Evolutionary conservation across 2,797 vertebrate species (phyloP).

Genomic region (Galaxias olidus): DNA sequence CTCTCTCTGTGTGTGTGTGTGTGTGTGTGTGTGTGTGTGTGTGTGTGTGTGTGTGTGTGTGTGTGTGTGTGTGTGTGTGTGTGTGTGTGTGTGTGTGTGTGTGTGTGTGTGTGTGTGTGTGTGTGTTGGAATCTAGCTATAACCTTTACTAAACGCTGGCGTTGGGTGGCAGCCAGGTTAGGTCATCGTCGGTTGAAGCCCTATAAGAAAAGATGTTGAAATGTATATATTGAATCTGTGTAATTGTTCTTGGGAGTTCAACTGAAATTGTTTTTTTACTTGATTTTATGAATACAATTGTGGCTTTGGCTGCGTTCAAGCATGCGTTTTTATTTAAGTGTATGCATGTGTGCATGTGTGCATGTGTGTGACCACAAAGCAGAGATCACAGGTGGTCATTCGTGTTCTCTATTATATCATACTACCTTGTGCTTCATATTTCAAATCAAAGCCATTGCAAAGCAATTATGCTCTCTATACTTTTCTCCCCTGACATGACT

Average conservation of each 20-base stretch:
- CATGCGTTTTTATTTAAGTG: slow-evolving; percentile 11
- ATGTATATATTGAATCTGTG: slow-evolving; percentile 41
- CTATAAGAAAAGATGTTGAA: slow-evolving; percentile 22
- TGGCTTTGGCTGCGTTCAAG: slow-evolving; percentile 21
- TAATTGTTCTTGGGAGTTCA: slow-evolving; percentile 59
- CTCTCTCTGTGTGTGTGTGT: slow-evolving; percentile 13
- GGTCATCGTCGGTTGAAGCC: slow-evolving; percentile 53
- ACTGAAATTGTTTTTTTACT: slow-evolving; percentile 41
- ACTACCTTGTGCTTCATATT: slow-evolving; percentile 56
- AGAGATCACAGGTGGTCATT: slow-evolving; percentile 52
- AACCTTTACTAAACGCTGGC: slow-evolving; percentile 50
- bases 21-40: slow-evolving; percentile 13
- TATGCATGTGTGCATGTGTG: slow-evolving; percentile 32
- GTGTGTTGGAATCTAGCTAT: slow-evolving; percentile 43
- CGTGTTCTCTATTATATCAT: slow-evolving; percentile 57
- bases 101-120: slow-evolving; percentile 9
- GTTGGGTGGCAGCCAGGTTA: slow-evolving; percentile 61
- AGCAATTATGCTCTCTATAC: slow-evolving; percentile 52
- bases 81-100: background rate
- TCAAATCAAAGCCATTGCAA: slow-evolving; percentile 55
- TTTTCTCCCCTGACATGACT: slow-evolving; percentile 55
- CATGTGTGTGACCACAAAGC: slow-evolving; percentile 2
- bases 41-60: slow-evolving; percentile 23
- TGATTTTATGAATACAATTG: slow-evolving; percentile 51
- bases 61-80: slow-evolving; percentile 6